phyloP scores from a whole-genome alignment of 2,888 invertebrate genomes.

The Dysmachus trigonus region DNA sequence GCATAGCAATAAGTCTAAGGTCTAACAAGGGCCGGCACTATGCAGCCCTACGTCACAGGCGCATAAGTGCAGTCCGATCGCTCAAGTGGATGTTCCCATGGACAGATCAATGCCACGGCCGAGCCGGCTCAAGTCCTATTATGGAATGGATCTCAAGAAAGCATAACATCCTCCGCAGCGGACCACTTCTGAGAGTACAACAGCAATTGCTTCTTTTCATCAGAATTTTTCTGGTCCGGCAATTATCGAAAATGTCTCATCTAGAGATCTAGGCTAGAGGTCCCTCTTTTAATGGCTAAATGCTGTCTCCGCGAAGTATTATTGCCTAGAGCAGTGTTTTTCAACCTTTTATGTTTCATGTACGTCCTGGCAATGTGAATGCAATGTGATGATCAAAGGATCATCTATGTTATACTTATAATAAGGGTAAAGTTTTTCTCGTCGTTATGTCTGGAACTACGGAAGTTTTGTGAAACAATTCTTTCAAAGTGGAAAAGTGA shows the following conservation, averaged over 20 bases:
- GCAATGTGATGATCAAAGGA: no score
- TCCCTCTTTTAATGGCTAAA: slow-evolving; percentile 12
- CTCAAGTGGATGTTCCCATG: slow-evolving; percentile 43
- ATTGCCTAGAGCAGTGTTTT: no score
- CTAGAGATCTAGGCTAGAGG: neutral
- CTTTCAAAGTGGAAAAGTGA: no score
- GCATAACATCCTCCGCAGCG: neutral
- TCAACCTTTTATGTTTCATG: no score
- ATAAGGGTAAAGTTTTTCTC: no score
- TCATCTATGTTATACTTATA: no score
- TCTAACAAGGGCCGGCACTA: slow-evolving; percentile 17
- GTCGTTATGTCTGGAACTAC: no score
- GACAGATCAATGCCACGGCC: slow-evolving; percentile 36
- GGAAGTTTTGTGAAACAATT: no score
- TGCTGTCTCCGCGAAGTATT: neutral
- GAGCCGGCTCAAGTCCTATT: neutral
- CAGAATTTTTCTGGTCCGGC: neutral
- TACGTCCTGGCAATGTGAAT: no score
- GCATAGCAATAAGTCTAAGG: neutral
- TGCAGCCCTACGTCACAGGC: neutral
- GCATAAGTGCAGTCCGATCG: slow-evolving; percentile 31
- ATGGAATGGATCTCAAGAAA: neutral
- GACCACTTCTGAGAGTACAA: slow-evolving; percentile 3
- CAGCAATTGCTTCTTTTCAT: neutral
- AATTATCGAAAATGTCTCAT: slow-evolving; percentile 29